Conservation (phyloP, 2,888 invertebrate genomes). For the Coleophora flavipennella region DNA sequence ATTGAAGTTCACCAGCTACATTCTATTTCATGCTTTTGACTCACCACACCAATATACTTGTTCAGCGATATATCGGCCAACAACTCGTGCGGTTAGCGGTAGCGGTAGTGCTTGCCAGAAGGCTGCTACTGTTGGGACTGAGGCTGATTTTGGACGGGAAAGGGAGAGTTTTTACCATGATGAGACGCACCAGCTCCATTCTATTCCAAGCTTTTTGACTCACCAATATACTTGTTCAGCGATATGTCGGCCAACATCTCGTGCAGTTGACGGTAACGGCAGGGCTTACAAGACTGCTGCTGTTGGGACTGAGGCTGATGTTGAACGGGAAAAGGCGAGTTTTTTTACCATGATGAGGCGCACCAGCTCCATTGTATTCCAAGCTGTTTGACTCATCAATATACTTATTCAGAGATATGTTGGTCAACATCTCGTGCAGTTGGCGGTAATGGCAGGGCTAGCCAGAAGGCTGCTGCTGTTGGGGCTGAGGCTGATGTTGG, state of each 20-base stretch:
- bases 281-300: not conserved
- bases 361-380: not conserved
- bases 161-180: not conserved
- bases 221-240: not conserved
- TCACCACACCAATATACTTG: not conserved
- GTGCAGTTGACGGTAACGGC: not conserved
- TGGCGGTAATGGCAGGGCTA: not conserved
- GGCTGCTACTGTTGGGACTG: not conserved
- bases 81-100: not conserved
- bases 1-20: no score
- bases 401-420: not conserved
- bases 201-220: no score
- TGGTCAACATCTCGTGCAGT: not conserved
- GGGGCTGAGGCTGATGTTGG: no score
- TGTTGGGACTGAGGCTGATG: no score
- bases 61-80: not conserved
- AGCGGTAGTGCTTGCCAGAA: conserved; percentile 14
- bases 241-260: not conserved
- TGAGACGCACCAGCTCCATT: no score
- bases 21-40: no score
- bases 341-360: not conserved
- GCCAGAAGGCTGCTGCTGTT: not conserved
- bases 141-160: no score
- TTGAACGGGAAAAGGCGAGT: no score
- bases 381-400: not conserved